phyloP scores from a whole-genome alignment of 2,113 vertebrate genomes.

The Drymodes brunneopygia region DNA sequence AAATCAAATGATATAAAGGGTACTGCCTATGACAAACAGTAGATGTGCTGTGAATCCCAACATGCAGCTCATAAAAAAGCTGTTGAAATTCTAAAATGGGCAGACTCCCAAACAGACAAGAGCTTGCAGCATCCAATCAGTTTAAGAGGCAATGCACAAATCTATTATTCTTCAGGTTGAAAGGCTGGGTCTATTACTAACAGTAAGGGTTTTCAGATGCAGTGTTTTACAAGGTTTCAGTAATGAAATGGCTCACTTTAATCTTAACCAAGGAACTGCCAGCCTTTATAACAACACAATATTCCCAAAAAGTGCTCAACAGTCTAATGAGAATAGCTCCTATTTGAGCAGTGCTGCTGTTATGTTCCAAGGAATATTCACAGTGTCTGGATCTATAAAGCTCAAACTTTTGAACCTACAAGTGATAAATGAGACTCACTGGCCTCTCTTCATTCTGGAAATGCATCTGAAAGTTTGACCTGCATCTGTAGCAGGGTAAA shows the following conservation, averaged over 20 bases:
- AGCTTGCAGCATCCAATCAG: not conserved
- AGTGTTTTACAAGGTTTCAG: not conserved
- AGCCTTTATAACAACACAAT: not conserved
- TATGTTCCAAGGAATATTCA: not conserved
- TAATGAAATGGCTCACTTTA: slow-evolving; percentile 27
- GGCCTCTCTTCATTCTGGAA: not conserved
- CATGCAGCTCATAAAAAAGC: not conserved
- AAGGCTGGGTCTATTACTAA: not conserved
- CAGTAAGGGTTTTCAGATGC: not conserved
- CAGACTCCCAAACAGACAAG: not conserved
- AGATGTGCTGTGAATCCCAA: slow-evolving; percentile 21
- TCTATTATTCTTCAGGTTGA: not conserved
- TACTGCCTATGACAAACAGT: not conserved
- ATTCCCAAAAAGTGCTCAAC: not conserved
- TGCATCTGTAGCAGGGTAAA: not conserved
- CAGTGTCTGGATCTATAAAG: not conserved
- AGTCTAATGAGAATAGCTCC: not conserved
- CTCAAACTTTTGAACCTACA: not conserved
- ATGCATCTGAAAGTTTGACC: not conserved
- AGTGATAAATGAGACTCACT: not conserved
- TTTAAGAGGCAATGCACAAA: not conserved
- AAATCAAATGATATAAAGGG: slow-evolving; percentile 3
- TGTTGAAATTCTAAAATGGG: not conserved
- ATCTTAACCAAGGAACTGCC: not conserved
- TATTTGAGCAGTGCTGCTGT: not conserved